Conservation (phyloP, 1,140 invertebrate genomes). For the Sitophilus oryzae region DNA sequence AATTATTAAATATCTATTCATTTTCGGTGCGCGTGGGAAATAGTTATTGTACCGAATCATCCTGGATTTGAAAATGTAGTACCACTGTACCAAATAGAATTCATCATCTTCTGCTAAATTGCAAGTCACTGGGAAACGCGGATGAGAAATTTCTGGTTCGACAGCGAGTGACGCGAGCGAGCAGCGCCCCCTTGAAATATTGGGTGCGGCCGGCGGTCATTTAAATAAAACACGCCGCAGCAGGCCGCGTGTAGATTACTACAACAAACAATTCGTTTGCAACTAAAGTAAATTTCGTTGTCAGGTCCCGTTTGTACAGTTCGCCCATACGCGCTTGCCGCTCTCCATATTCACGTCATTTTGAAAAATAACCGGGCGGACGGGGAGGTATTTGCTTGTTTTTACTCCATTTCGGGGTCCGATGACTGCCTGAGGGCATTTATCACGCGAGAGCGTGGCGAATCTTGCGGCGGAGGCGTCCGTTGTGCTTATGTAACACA, state of each 20-base stretch:
- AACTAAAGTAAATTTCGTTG: conserved; percentile 22
- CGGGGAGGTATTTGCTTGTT: conserved; percentile 17
- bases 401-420: conserved; percentile 8
- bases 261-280: conserved; percentile 25
- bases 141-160: neutral
- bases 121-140: neutral
- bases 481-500: neutral
- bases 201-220: conserved; percentile 3
- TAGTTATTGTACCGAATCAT: too few species aligned
- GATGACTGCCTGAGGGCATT: neutral
- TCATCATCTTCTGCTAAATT: neutral
- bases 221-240: conserved; percentile 18
- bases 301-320: neutral
- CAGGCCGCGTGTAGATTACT: conserved; percentile 15
- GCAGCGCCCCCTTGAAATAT: conserved; percentile 5
- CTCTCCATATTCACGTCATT: conserved; percentile 21
- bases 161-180: neutral
- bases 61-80: too few species aligned
- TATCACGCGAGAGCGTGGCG: neutral
- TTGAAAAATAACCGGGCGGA: conserved; percentile 21
- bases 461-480: neutral
- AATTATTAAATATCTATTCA: too few species aligned
- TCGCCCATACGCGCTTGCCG: neutral
- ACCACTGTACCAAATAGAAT: too few species aligned
- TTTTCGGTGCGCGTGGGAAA: too few species aligned